These are phyloP conservation scores for Aproaerema taeniolella DNA, from an alignment of 2,888 invertebrate species.

Conservation along the genomic window DNA sequence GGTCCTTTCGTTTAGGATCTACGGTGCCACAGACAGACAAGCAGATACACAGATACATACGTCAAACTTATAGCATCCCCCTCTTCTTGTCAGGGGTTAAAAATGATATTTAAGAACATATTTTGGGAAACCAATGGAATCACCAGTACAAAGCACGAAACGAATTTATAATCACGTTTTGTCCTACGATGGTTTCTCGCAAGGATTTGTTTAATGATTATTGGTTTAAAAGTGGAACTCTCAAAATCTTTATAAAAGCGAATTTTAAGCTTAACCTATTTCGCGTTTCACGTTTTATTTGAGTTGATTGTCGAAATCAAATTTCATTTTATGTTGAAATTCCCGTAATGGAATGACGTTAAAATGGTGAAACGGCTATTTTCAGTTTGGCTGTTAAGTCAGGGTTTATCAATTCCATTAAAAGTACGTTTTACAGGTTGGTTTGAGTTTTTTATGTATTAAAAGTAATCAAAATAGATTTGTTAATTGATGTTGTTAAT, in stretches of 20 bases:
- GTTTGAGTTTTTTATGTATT: slow-evolving; percentile 21
- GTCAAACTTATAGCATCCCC: too few relatives aligned
- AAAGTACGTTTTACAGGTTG: slow-evolving; percentile 26
- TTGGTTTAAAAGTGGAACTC: background rate
- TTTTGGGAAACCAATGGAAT: too few relatives aligned
- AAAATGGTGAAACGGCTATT: slow-evolving; percentile 21
- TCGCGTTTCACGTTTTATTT: slow-evolving; percentile 27
- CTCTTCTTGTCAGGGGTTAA: too few relatives aligned
- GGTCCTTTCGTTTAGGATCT: too few relatives aligned
- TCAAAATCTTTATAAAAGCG: background rate
- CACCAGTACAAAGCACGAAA: too few relatives aligned
- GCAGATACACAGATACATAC: too few relatives aligned
- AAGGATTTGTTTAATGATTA: slow-evolving; percentile 1
- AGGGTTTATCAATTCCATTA: slow-evolving; percentile 30
- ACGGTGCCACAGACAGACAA: too few relatives aligned
- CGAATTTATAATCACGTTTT: background rate
- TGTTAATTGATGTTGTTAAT: slow-evolving; percentile 12
- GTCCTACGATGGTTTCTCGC: background rate
- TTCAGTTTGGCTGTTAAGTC: slow-evolving; percentile 25
- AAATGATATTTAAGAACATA: too few relatives aligned
- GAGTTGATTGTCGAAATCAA: slow-evolving; percentile 29
- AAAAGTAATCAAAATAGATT: slow-evolving; percentile 9
- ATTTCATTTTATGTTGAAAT: slow-evolving; percentile 30
- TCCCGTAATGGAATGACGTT: slow-evolving; percentile 24
- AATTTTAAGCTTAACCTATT: slow-evolving; percentile 6